Conservation (phyloP, 2,797 vertebrate genomes). For the Macropus fuliginosus region DNA sequence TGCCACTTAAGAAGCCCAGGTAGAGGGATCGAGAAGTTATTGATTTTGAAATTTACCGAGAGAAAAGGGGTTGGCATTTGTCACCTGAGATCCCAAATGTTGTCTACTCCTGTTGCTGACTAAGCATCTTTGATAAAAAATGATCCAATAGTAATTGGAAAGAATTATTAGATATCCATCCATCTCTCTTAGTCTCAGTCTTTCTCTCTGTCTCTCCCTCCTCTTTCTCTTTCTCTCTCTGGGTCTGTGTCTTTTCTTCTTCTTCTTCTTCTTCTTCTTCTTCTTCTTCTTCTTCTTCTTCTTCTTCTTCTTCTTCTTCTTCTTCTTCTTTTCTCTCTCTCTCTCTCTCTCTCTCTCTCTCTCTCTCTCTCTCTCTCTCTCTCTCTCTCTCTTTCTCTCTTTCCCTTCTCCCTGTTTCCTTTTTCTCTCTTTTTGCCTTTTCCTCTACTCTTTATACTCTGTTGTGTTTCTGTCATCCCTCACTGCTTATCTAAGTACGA, state of each 20-base stretch:
- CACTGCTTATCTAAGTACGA: neutral
- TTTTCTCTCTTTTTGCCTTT: neutral
- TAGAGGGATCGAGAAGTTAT: no score
- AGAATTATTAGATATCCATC: neutral
- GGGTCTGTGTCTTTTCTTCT: neutral
- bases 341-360: no score
- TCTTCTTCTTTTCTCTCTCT: neutral
- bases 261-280: no score
- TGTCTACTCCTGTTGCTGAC: no score
- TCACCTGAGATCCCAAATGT: no score
- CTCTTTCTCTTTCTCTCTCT: neutral
- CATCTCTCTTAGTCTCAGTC: neutral
- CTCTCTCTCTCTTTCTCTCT: neutral
- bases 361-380: neutral
- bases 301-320: no score
- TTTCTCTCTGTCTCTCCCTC: neutral
- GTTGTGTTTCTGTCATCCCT: neutral
- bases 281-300: no score
- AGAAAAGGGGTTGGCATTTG: no score
- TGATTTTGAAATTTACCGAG: no score
- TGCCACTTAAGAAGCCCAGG: no score
- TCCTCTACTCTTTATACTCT: neutral
- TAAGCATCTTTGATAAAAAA: no score
- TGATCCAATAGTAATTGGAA: neutral
- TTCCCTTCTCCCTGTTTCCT: neutral